Evolutionary conservation across 2,888 invertebrate species (phyloP), one percentile per base, ranked within the genome.

Genomic region (Parasteatoda lunata): DNA sequence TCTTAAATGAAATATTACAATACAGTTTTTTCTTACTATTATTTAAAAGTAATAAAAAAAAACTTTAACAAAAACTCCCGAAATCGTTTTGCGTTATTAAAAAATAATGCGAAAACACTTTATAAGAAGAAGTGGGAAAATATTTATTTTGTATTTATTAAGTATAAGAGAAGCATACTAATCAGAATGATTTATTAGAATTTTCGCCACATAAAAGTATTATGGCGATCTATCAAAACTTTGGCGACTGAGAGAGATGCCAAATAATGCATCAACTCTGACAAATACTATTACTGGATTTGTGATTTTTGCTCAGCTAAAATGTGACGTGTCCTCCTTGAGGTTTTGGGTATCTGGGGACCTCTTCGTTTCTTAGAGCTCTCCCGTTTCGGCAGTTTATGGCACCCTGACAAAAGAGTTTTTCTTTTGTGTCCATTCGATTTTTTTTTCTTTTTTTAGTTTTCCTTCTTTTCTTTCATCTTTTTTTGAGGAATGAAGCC

Each of bases 111-210:
- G 30, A 30, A 30, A 30, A 30, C 30, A 30, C 2, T 30, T 30
- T 30, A 30, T 30, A 30, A 30, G 30, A 30, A 30, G 30, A 2
- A 30, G 30, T 30, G 30, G 30, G 30, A 30, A 30, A 30, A 30
- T 30, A 30, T 30, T 30, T 30, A 30, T 30, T 30, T 30, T 30
- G 30, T 30, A 2, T 30, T 30, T 30, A 30, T 30, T 30, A 30
- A 30, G 30, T 30, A 30, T 30, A 30, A 30, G 30, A 30, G 30
- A 30, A 30, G 30, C 30, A 30, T 30, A 30, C 30, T 30, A 59
- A 59, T 59, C 59, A 59, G 59, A 13, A 59, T 59, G 59, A 59
- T 59, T 59, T 59, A 59, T 59, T 59, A 59, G 59, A 59, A 59
- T n/a, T 59, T 59, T n/a, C 59, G n/a, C 59, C 59, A 59, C 59